Evolutionary conservation across 2,797 vertebrate genomes (phyloP).

Genomic region (Pangasius sanitwongsei): DNA sequence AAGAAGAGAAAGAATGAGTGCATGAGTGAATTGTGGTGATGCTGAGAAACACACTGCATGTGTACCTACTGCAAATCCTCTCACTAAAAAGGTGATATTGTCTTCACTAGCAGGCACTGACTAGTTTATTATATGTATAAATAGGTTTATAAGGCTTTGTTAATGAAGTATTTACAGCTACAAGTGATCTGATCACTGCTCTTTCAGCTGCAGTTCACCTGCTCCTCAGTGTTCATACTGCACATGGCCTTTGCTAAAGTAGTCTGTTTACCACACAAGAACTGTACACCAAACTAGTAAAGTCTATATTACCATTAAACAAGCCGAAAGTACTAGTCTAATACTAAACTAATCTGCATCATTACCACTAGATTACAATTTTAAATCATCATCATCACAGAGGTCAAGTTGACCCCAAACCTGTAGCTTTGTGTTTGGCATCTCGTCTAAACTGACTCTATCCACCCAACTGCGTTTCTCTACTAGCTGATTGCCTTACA

Average conservation of each 20-base stretch:
- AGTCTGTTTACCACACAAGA: not conserved
- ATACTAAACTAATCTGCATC: not conserved
- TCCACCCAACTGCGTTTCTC: not conserved
- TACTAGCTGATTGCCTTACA: not conserved
- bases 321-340: not conserved
- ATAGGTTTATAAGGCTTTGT: not conserved
- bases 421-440: not conserved
- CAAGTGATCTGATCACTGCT: not conserved
- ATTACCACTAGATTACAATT: not conserved
- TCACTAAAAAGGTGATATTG: not conserved
- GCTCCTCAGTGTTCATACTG: no score
- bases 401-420: not conserved
- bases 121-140: not conserved
- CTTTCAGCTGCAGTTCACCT: no score
- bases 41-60: not conserved
- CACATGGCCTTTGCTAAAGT: no score
- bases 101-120: not conserved
- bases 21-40: not conserved
- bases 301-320: not conserved
- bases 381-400: not conserved
- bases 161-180: not conserved
- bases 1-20: not conserved
- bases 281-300: not conserved
- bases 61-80: not conserved
- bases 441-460: not conserved